These are phyloP conservation scores for Lemur catta DNA, from an alignment of 2,797 vertebrate species.

Conservation along the genomic window DNA sequence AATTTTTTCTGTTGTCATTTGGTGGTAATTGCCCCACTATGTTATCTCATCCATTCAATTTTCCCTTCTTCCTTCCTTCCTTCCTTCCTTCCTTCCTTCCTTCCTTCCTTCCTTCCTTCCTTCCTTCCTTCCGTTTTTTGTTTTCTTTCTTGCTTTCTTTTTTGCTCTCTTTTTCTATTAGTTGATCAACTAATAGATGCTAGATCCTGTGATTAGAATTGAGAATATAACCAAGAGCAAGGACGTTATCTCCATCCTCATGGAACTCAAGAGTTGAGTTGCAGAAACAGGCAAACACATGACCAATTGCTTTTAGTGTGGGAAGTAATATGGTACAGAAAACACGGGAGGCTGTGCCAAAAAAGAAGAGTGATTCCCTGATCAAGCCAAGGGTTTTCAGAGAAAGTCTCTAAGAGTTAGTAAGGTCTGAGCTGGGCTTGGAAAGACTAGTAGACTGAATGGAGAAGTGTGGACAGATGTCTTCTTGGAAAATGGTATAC, in stretches of 20 bases:
- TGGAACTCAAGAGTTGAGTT: not conserved
- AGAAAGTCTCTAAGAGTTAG: not conserved
- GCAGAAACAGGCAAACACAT: not conserved
- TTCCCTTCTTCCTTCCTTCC: not conserved
- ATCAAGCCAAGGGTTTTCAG: not conserved
- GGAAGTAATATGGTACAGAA: not conserved
- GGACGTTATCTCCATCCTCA: not conserved
- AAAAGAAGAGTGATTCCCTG: not conserved
- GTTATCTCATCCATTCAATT: not conserved
- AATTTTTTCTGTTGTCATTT: not conserved
- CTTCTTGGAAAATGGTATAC: not conserved
- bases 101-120: not conserved
- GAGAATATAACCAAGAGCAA: not conserved
- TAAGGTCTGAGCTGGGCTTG: not conserved
- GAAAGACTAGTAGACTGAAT: not conserved
- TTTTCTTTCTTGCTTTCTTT: accelerated
- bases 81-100: accelerated
- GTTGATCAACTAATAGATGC: not conserved
- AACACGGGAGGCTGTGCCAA: not conserved
- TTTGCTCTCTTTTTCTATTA: not conserved
- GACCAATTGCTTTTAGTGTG: not conserved
- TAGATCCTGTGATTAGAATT: not conserved
- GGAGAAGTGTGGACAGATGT: not conserved
- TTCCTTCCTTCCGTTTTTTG: not conserved
- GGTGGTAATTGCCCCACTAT: not conserved